Percentiles rank a stretch among this genome's conserved stretches.
Evolutionary conservation across 2,797 vertebrate species (phyloP).

Genomic region (Siniperca obscura): DNA sequence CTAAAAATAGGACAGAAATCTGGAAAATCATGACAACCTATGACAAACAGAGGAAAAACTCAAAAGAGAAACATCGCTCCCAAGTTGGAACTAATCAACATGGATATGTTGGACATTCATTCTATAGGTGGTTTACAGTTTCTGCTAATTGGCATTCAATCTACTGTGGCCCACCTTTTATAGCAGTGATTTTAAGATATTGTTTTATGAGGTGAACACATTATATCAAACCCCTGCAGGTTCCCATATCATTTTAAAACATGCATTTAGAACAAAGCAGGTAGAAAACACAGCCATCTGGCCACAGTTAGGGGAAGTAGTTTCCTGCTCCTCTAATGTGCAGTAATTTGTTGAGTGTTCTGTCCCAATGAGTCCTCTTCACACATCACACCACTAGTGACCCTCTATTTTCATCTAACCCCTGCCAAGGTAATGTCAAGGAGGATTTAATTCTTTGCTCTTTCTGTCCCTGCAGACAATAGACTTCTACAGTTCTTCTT

Average conservation of each 20-base stretch:
- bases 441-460: conserved; percentile 63
- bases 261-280: conserved; percentile 24
- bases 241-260: conserved; percentile 19
- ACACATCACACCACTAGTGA: conserved; percentile 47
- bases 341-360: conserved; percentile 69
- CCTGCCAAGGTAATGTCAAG: conserved; percentile 72
- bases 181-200: not conserved
- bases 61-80: not conserved
- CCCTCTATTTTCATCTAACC: conserved; percentile 59
- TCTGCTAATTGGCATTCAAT: conserved; percentile 1
- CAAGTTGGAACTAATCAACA: conserved; percentile 10
- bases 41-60: not conserved
- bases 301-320: conserved; percentile 33
- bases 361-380: conserved; percentile 56
- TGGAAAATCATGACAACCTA: not conserved
- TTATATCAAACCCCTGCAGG: conserved; percentile 20
- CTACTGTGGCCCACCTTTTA: not conserved
- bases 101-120: not conserved
- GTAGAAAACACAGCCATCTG: conserved; percentile 43
- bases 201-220: not conserved
- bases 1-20: conserved; percentile 11
- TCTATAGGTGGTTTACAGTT: not conserved
- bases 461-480: conserved; percentile 39
- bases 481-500: conserved; percentile 14
- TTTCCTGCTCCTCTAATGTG: conserved; percentile 51